Base-by-base conservation (phyloP, 1,140 invertebrate genomes). In the Heliconius congener region DNA sequence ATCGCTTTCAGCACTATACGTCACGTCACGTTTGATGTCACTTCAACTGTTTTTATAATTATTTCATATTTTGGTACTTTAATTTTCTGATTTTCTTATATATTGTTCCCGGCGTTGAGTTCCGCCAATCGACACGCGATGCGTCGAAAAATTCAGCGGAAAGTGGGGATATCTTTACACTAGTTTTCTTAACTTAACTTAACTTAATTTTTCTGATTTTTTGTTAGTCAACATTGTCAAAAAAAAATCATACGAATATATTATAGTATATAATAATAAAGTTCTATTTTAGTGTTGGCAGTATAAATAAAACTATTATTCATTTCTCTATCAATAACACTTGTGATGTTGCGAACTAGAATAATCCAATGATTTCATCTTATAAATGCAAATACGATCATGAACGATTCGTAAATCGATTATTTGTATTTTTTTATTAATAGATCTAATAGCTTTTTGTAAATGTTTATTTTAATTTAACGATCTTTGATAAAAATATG, bases 1-100 rank as follows among this genome's bases (percentile, higher is more conserved):
- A 66, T 66, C 16, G 66, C 23, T 57, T 82, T 81, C 77, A 82
- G 80, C 82, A 73, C 52, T 73, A 57, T 71, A 78, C 73, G 39
- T 78, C 27, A 77, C 66, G 78, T 70, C 66, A 75, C 50, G 55
- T n/a, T 73, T 57, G 27, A 78, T 71, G 70, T 73, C 60, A 78
- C 71, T 16, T 46, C 13, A 11, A 46, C 42, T 74, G 30, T 18
- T 74, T 73, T 46, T 52, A 52, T 52, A 52, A 52, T 52, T 52
- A 52, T 52, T 52, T 0, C 19, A 52, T 19, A 52, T 19, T 52
- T 52, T 18, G 50, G 5, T 18, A 52, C 50, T 18, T 52, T 2
- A 18, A 19, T 52, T 52, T 52, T 19, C 5, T 8, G 11, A 46
- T 16, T 46, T 42, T 46, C 11, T 46, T 13, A 13, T 46, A 9